phyloP scores from a whole-genome alignment of 2,797 vertebrate genomes.

The Neosalanx taihuensis region DNA sequence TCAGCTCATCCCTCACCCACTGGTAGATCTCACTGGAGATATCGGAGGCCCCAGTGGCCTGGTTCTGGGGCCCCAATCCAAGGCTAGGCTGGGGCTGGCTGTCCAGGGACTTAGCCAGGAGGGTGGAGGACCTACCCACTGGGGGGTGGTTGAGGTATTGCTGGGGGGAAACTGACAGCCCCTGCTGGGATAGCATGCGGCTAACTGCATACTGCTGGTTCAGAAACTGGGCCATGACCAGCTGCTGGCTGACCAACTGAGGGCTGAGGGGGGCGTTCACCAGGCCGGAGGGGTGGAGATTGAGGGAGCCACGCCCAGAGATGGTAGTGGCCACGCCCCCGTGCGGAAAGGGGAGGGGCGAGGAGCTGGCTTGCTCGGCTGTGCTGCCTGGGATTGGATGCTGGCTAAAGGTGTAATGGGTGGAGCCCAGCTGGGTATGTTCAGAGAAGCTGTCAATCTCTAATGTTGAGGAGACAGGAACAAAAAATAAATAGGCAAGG shows the following conservation, averaged over 20 bases:
- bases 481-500: slow-evolving; percentile 20
- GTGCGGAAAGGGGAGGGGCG: slow-evolving; percentile 80
- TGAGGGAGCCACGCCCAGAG: slow-evolving; percentile 75
- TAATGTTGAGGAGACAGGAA: slow-evolving; percentile 49
- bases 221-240: slow-evolving; percentile 97
- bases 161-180: slow-evolving; percentile 80
- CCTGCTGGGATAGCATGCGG: slow-evolving; percentile 94
- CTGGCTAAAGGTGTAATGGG: slow-evolving; percentile 65
- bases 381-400: slow-evolving; percentile 87
- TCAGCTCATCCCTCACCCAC: slow-evolving; percentile 96
- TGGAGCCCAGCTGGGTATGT: slow-evolving; percentile 81
- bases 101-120: slow-evolving; percentile 88
- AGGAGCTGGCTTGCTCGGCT: slow-evolving; percentile 85
- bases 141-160: slow-evolving; percentile 98
- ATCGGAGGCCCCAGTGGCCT: slow-evolving; percentile 42
- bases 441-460: slow-evolving; percentile 90
- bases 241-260: slow-evolving; percentile 95
- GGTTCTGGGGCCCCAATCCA: slow-evolving; percentile 71
- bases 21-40: slow-evolving; percentile 96
- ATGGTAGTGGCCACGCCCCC: slow-evolving; percentile 75
- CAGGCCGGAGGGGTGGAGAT: slow-evolving; percentile 83
- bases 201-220: slow-evolving; percentile 99
- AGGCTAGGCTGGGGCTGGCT: slow-evolving; percentile 67
- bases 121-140: slow-evolving; percentile 76
- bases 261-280: slow-evolving; percentile 91